Percentiles rank a stretch among this genome's conserved stretches.
Conservation (phyloP, 2,888 invertebrate genomes). For the Amblyjoppa fuscipennis region DNA sequence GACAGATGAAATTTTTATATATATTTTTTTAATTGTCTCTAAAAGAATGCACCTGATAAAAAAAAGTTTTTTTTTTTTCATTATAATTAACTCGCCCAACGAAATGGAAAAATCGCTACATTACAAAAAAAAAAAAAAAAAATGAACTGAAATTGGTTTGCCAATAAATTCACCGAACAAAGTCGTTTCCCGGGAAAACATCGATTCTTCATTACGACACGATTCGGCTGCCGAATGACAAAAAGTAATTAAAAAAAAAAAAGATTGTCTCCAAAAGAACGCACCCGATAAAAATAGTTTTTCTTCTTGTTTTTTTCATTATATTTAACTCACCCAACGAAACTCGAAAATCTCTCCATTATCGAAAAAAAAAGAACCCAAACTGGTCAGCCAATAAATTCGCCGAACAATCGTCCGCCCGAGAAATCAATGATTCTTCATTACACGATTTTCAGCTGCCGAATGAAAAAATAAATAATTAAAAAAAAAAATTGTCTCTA, state of each 20-base stretch:
- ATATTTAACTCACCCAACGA: neutral
- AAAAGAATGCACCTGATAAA: neutral
- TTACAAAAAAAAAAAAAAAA: constrained; percentile 17
- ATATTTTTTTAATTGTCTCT: too few species aligned
- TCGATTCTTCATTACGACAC: constrained; percentile 17
- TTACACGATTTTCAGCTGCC: too few species aligned
- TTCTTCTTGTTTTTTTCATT: neutral
- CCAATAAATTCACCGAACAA: constrained; percentile 30
- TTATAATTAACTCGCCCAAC: neutral
- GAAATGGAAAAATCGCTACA: neutral
- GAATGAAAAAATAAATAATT: too few species aligned
- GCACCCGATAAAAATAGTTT: neutral
- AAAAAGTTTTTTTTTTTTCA: neutral
- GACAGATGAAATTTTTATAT: neutral
- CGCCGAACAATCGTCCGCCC: too few species aligned
- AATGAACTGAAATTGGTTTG: neutral
- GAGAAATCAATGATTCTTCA: too few species aligned
- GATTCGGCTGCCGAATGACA: neutral
- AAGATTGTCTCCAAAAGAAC: neutral
- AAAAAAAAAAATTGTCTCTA: too few species aligned
- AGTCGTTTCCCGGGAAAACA: constrained; percentile 37
- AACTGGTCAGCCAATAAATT: too few species aligned
- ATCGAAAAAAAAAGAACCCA: constrained; percentile 2
- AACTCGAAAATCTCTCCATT: neutral
- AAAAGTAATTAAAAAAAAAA: too few species aligned